Percentiles rank a stretch among this genome's conserved stretches.
Evolutionary conservation across 2,888 invertebrate species (phyloP).

Genomic region (Andricus quercusramuli): DNA sequence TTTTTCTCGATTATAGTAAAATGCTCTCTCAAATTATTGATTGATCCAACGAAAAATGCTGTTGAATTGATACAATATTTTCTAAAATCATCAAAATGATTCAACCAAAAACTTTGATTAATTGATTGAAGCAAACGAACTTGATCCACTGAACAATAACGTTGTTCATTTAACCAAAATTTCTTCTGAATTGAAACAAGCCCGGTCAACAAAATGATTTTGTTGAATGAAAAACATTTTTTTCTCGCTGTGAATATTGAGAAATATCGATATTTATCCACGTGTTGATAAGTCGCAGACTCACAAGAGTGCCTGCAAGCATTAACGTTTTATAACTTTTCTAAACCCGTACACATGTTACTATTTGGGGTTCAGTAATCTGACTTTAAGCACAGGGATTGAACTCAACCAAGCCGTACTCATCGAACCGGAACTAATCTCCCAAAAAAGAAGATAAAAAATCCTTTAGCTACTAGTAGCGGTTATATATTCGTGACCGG

Average conservation of each 20-base stretch:
- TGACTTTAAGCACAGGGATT: slow-evolving; percentile 59
- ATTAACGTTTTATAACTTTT: slow-evolving; percentile 1
- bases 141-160: too few relatives aligned
- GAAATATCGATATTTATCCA: slow-evolving; percentile 15
- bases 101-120: too few relatives aligned
- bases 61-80: too few relatives aligned
- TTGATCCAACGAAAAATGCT: too few relatives aligned
- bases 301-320: slow-evolving; percentile 8
- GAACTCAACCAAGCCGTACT: slow-evolving; percentile 57
- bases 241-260: not conserved
- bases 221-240: too few relatives aligned
- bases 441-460: slow-evolving; percentile 60
- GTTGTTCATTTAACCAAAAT: too few relatives aligned
- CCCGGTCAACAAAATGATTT: too few relatives aligned
- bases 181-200: too few relatives aligned
- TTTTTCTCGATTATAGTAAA: too few relatives aligned
- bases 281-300: slow-evolving; percentile 1
- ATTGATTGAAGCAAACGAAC: too few relatives aligned
- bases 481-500: slow-evolving; percentile 45
- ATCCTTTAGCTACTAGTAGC: slow-evolving; percentile 26
- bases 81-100: too few relatives aligned
- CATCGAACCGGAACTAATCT: slow-evolving; percentile 68
- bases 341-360: slow-evolving; percentile 59
- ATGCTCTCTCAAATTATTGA: too few relatives aligned
- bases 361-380: slow-evolving; percentile 63